Base-by-base conservation (phyloP, 1,140 invertebrate species). In the Apis laboriosa region DNA sequence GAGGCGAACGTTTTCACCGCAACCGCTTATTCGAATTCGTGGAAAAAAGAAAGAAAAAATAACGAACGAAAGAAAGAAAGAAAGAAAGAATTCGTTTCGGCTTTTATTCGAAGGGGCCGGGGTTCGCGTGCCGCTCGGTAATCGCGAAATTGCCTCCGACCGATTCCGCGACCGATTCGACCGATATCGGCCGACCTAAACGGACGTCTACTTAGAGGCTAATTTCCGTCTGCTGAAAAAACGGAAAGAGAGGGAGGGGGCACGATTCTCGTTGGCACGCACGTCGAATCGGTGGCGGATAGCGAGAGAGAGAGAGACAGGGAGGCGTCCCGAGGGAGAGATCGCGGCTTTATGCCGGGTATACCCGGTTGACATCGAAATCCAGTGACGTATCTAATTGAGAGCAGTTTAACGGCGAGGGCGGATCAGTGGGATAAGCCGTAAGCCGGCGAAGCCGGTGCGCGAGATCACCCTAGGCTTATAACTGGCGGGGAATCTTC, bases 321-420 rank as follows among this genome's bases (percentile, higher is more conserved):
- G 24, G 28, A 34, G 28, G 17, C 55, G 60, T 86, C 85, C 82
- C 86, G 43, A 9, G 83, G 82, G 86, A 84, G 51, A 64, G 49
- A 60, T 80, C 68, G 49, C 24, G 56, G 74, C 70, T 67, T 77
- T 79, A 82, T 82, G 34, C 34, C 34, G 34, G 34, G 34, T 43
- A 84, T 58, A 85, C 77, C 66, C 85, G 86, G 89, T 92, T 86
- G 88, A 92, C 90, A 90, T 91, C 90, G 92, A 93, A 91, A 94
- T 93, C 92, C 92, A 90, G 90, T 92, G 90, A 93, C 92, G 91
- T 93, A 92, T 93, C 92, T 94, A 94, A 94, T 93, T 94, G 92
- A 90, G 90, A 89, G 89, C 91, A 93, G 88, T 93, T 93, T 93
- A 93, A 91, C 88, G 90, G 87, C 84, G 86, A 84, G 88, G 88